Evolutionary conservation across 2,797 vertebrate species (phyloP).

Genomic region (Eulemur mongoz): DNA sequence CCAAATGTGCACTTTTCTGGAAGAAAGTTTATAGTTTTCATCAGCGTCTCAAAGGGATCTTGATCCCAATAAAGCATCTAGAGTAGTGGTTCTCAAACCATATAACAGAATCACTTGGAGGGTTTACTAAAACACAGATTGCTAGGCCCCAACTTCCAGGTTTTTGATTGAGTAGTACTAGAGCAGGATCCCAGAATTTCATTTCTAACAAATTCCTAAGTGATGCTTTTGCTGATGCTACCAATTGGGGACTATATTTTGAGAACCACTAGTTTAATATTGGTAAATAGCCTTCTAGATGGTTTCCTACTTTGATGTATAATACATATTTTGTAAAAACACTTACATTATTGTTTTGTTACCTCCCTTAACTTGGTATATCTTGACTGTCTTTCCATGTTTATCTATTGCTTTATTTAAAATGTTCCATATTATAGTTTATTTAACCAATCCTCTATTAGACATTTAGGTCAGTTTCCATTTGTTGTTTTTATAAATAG

Average conservation of each 20-base stretch:
- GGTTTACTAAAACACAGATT: background rate
- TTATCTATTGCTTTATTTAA: background rate
- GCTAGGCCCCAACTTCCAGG: background rate
- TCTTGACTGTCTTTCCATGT: background rate
- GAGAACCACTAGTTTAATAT: background rate
- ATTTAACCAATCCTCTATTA: constrained; percentile 10
- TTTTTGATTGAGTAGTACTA: background rate
- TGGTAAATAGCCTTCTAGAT: background rate
- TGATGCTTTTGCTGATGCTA: background rate
- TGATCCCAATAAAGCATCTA: background rate
- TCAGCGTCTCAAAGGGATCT: background rate
- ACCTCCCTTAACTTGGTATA: background rate
- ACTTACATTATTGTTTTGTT: background rate
- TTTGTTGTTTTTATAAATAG: constrained; percentile 11
- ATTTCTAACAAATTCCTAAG: background rate
- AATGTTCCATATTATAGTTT: constrained; percentile 32
- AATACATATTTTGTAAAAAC: constrained; percentile 4
- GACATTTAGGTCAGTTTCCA: background rate
- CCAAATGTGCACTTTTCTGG: background rate
- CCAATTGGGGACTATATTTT: background rate
- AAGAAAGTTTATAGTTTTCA: constrained; percentile 23
- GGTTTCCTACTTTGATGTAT: constrained; percentile 6
- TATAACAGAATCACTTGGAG: background rate
- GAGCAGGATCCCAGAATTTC: background rate
- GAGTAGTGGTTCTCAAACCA: constrained; percentile 2